Evolutionary conservation across 2,888 invertebrate genomes (phyloP).

Genomic region (Coleophora flavipennella): DNA sequence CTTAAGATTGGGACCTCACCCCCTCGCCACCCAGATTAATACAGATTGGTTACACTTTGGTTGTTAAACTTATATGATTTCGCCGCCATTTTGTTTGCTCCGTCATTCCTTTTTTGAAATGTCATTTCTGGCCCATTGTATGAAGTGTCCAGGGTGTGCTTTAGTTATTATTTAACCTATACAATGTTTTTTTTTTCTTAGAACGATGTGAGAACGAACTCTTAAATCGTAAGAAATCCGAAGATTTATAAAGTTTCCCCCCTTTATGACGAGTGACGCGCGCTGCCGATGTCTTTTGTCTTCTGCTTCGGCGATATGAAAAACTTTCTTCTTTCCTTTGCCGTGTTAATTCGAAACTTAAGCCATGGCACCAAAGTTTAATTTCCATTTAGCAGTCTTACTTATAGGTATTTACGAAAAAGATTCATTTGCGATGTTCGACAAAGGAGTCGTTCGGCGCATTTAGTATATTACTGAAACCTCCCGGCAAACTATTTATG

Average conservation of each 20-base stretch:
- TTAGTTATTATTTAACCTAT: too few relatives aligned
- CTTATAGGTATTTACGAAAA: conserved; percentile 20
- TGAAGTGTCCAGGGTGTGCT: too few relatives aligned
- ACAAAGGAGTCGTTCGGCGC: conserved; percentile 51
- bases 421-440: conserved; percentile 56
- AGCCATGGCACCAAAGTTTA: conserved; percentile 13
- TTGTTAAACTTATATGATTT: too few relatives aligned
- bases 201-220: conserved; percentile 12
- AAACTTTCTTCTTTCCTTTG: conserved; percentile 36
- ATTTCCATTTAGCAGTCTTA: conserved; percentile 11
- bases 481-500: conserved; percentile 49
- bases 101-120: too few relatives aligned
- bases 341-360: conserved; percentile 26
- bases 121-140: too few relatives aligned
- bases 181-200: too few relatives aligned
- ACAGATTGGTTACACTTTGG: too few relatives aligned
- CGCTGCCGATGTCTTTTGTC: conserved; percentile 64
- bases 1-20: too few relatives aligned
- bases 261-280: conserved; percentile 61
- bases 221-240: conserved; percentile 67
- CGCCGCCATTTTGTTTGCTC: too few relatives aligned
- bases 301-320: conserved; percentile 61
- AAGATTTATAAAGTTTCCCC: conserved; percentile 70
- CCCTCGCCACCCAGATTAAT: too few relatives aligned
- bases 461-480: conserved; percentile 56